Evolutionary conservation across 1,140 invertebrate genomes (phyloP).

Genomic region (Tribolium madens): DNA sequence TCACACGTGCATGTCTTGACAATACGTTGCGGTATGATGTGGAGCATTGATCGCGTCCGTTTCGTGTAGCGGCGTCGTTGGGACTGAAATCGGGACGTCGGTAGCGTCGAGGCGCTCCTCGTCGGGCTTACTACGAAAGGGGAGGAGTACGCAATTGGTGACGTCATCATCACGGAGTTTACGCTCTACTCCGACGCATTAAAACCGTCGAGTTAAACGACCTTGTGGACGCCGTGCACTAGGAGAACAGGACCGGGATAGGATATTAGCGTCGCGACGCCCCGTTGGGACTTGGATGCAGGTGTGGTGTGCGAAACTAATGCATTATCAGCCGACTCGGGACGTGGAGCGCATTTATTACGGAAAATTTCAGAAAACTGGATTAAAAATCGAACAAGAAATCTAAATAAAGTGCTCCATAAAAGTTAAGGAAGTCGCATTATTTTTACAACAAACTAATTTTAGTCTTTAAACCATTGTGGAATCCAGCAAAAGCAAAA

Average conservation of each 20-base stretch:
- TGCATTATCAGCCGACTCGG: neutral
- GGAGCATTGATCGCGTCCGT: constrained; percentile 14
- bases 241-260: neutral
- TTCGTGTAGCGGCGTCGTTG: constrained; percentile 10
- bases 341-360: neutral
- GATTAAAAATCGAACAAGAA: too few species aligned
- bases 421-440: too few species aligned
- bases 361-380: too few species aligned
- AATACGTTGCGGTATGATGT: constrained; percentile 1
- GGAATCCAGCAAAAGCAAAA: too few species aligned
- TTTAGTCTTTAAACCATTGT: too few species aligned
- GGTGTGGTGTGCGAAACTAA: neutral
- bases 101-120: constrained; percentile 8
- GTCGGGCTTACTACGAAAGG: constrained; percentile 26
- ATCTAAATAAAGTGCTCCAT: too few species aligned
- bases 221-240: constrained; percentile 25
- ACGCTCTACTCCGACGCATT: constrained; percentile 37
- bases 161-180: constrained; percentile 34
- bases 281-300: neutral
- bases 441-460: too few species aligned
- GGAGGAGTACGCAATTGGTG: constrained; percentile 20
- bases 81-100: constrained; percentile 25
- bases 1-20: constrained; percentile 6
- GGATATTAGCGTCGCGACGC: neutral
- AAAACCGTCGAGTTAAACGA: constrained; percentile 29